These are phyloP conservation scores for Chrysina gloriosa DNA, from an alignment of 2,888 invertebrate genomes.

Conservation along the genomic window DNA sequence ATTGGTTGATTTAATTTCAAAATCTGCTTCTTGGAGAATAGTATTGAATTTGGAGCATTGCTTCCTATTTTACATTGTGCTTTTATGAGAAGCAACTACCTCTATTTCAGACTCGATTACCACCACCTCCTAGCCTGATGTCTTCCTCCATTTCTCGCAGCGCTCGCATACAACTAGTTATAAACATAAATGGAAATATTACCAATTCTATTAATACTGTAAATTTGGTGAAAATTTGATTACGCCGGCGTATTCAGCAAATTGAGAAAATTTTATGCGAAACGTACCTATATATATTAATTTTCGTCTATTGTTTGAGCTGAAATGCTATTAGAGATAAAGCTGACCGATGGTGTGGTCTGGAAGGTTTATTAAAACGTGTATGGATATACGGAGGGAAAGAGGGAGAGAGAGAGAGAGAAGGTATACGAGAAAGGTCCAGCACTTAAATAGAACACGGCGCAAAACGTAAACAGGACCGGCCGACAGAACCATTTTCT, in stretches of 20 bases:
- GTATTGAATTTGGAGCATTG: too few species aligned
- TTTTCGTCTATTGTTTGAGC: slow-evolving; percentile 45
- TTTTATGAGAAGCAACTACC: too few species aligned
- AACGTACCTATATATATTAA: slow-evolving; percentile 41
- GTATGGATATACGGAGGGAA: slow-evolving; percentile 15
- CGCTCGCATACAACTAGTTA: too few species aligned
- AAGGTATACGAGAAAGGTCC: neutral
- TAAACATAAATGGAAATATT: neutral
- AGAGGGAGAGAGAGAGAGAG: neutral
- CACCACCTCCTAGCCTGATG: too few species aligned
- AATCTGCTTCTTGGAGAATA: too few species aligned
- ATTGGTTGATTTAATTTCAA: too few species aligned
- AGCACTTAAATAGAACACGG: slow-evolving; percentile 34
- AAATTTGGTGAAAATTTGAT: slow-evolving; percentile 27
- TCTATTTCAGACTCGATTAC: too few species aligned
- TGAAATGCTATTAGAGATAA: slow-evolving; percentile 44
- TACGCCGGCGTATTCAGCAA: slow-evolving; percentile 21
- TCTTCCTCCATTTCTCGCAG: too few species aligned
- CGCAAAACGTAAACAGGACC: slow-evolving; percentile 34
- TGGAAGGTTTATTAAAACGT: slow-evolving; percentile 42
- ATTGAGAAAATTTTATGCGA: slow-evolving; percentile 33
- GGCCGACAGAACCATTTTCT: slow-evolving; percentile 34
- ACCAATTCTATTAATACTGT: slow-evolving; percentile 24
- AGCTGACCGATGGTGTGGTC: slow-evolving; percentile 33
- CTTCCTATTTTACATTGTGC: too few species aligned